phyloP scores from a whole-genome alignment of 2,888 invertebrate species.

The Zaprionus obscuricornis region DNA sequence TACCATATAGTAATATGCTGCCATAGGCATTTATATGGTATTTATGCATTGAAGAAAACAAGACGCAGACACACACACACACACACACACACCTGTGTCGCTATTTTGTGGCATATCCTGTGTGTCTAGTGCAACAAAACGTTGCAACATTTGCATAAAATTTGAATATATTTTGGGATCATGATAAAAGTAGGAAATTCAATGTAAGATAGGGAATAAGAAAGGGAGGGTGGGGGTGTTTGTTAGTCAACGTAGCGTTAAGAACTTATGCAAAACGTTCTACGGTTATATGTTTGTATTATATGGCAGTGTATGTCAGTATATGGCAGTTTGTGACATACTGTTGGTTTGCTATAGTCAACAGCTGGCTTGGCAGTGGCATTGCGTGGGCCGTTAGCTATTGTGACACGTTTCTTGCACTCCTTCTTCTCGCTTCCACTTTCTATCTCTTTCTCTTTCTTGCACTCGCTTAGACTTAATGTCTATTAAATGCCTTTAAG shows the following conservation, averaged over 20 bases:
- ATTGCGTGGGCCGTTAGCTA: conserved; percentile 59
- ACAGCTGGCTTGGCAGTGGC: too few relatives aligned
- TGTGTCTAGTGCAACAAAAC: conserved; percentile 38
- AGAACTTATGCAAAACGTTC: too few relatives aligned
- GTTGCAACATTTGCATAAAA: conserved; percentile 60
- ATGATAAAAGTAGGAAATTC: not conserved
- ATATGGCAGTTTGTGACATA: too few relatives aligned
- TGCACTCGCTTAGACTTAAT: conserved; percentile 40
- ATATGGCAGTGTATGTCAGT: too few relatives aligned
- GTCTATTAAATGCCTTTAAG: conserved; percentile 54
- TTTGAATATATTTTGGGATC: conserved; percentile 41
- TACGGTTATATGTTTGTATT: too few relatives aligned
- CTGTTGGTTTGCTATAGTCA: too few relatives aligned
- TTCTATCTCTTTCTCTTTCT: not conserved
- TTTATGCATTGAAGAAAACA: too few relatives aligned
- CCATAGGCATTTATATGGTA: conserved; percentile 51
- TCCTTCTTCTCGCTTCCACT: not conserved
- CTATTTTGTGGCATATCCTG: conserved; percentile 1
- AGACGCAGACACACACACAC: too few relatives aligned
- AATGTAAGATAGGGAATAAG: too few relatives aligned
- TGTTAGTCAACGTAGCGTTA: too few relatives aligned
- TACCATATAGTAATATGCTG: conserved; percentile 10
- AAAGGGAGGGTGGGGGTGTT: too few relatives aligned
- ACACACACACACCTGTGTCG: conserved; percentile 65
- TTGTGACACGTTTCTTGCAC: conserved; percentile 15